phyloP scores from a whole-genome alignment of 2,797 vertebrate genomes.

The Todus mexicanus region DNA sequence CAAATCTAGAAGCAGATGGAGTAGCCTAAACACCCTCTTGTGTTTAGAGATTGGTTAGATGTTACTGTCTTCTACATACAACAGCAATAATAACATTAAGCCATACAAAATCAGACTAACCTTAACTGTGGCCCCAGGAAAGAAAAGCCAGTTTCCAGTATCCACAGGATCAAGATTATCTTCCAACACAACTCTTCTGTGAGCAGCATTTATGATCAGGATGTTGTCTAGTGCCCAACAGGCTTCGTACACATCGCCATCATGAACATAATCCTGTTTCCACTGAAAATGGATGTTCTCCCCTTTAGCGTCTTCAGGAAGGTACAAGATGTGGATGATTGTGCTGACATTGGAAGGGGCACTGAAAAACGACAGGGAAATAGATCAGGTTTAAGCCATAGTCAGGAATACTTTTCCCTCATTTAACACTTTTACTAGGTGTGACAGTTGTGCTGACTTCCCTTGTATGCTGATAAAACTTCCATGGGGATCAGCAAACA shows the following conservation, averaged over 20 bases:
- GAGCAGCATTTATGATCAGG: slow-evolving; percentile 89
- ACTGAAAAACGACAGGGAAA: slow-evolving; percentile 68
- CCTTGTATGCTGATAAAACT: neutral
- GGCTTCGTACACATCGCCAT: slow-evolving; percentile 91
- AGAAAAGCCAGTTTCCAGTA: slow-evolving; percentile 99
- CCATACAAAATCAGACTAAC: slow-evolving; percentile 70
- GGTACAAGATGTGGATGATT: slow-evolving; percentile 89
- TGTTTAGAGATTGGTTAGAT: neutral
- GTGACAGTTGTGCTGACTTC: neutral
- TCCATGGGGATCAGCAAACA: neutral
- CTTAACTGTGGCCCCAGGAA: slow-evolving; percentile 96
- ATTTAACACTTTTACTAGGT: neutral
- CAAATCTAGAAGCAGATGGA: neutral
- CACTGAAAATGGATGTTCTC: slow-evolving; percentile 87
- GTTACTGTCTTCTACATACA: neutral
- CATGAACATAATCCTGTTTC: slow-evolving; percentile 85
- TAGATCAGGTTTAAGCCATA: neutral
- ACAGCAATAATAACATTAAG: neutral
- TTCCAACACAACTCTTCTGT: slow-evolving; percentile 89
- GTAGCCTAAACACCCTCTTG: neutral
- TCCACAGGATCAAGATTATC: slow-evolving; percentile 93
- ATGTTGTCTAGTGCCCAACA: slow-evolving; percentile 97
- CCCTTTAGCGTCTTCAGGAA: slow-evolving; percentile 83
- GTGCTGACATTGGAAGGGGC: slow-evolving; percentile 94
- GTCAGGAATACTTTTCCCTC: neutral